These are phyloP conservation scores for Furnarius figulus DNA, from an alignment of 2,113 vertebrate genomes.

Conservation along the genomic window DNA sequence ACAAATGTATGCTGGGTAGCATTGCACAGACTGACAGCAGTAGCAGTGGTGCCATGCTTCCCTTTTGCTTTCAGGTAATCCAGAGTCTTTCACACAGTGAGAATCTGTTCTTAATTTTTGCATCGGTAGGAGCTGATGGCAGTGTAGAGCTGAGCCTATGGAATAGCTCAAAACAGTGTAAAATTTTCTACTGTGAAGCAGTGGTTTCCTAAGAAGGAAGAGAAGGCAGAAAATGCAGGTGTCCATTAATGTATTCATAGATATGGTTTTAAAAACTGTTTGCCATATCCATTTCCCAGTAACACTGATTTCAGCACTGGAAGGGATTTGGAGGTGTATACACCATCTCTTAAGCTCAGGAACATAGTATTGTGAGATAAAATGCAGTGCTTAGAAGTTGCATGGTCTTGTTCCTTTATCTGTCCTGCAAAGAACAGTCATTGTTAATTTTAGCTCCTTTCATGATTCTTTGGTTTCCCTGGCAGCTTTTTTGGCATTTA, in stretches of 20 bases:
- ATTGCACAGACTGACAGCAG: neutral
- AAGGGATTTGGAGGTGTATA: neutral
- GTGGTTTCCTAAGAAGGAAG: neutral
- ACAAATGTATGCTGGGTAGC: neutral
- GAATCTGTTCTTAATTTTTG: neutral
- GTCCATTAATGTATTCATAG: neutral
- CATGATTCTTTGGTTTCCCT: neutral
- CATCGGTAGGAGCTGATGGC: neutral
- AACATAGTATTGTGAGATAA: neutral
- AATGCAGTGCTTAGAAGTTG: neutral
- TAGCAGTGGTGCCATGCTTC: neutral
- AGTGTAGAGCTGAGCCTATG: neutral
- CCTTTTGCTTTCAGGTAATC: neutral
- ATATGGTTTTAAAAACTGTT: neutral
- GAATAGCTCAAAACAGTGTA: neutral
- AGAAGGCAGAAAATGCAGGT: neutral
- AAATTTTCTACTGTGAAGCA: neutral
- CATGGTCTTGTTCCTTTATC: neutral
- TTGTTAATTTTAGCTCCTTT: slow-evolving; percentile 11
- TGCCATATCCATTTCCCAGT: neutral
- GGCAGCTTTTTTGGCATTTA: neutral
- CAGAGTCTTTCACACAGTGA: neutral
- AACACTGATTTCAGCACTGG: neutral
- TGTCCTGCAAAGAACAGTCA: neutral
- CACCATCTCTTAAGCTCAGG: neutral